phyloP scores from a whole-genome alignment of 2,797 vertebrate genomes.

The Dromococcyx pavoninus region DNA sequence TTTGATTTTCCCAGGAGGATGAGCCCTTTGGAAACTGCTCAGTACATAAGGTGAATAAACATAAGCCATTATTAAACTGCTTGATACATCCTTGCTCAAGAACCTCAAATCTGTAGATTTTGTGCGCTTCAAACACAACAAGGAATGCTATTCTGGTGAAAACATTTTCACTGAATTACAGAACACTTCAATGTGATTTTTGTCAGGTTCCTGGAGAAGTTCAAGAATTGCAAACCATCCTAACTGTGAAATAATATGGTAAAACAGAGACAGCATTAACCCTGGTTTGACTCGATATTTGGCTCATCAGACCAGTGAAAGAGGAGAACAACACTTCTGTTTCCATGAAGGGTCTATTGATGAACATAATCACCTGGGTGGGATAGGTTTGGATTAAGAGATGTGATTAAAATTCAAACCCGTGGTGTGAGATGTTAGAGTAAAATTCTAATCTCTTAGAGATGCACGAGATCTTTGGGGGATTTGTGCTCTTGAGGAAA shows the following conservation, averaged over 20 bases:
- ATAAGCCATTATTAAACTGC: not conserved
- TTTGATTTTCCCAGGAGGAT: not conserved
- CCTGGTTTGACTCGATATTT: not conserved
- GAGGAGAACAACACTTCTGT: not conserved
- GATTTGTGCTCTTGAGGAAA: not conserved
- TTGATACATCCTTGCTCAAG: not conserved
- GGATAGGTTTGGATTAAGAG: not conserved
- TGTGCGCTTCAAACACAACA: not conserved
- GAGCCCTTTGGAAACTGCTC: not conserved
- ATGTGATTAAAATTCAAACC: not conserved
- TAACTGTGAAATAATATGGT: not conserved
- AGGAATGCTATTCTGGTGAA: not conserved
- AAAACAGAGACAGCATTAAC: not conserved
- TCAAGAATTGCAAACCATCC: not conserved
- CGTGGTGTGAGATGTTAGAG: fast-evolving
- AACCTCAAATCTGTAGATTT: not conserved
- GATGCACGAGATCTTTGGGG: not conserved
- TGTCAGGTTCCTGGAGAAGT: not conserved
- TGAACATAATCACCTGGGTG: no score
- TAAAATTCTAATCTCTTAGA: not conserved
- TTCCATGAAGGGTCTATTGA: not conserved
- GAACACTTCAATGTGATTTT: not conserved
- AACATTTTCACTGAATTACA: not conserved
- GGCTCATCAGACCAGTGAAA: not conserved
- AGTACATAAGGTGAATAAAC: not conserved